These are phyloP conservation scores for Nasonia vitripennis DNA, from an alignment of 1,140 invertebrate genomes.

Conservation along the genomic window DNA sequence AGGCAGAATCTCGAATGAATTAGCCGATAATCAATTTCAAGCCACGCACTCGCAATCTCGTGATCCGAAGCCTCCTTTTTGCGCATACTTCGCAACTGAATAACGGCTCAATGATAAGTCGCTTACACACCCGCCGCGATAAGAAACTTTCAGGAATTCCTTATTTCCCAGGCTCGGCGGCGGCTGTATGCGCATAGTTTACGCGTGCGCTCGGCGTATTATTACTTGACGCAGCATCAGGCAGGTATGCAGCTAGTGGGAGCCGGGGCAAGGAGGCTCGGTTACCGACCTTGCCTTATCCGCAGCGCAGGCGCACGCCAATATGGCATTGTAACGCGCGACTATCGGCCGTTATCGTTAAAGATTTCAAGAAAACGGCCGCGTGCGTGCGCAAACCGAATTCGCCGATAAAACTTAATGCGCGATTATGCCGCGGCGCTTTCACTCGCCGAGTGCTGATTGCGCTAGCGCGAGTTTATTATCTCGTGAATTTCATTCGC, in stretches of 20 bases:
- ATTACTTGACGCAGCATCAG: not conserved
- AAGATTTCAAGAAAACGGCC: not conserved
- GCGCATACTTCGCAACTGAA: not conserved
- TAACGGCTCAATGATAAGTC: slow-evolving; percentile 26
- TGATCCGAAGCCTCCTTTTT: too few species aligned
- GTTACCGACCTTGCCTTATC: slow-evolving; percentile 65
- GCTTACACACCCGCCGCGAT: not conserved
- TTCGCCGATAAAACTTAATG: slow-evolving; percentile 13
- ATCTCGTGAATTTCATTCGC: slow-evolving; percentile 21
- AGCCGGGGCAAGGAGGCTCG: slow-evolving; percentile 49
- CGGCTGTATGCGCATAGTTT: not conserved
- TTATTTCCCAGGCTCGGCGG: not conserved
- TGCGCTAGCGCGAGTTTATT: slow-evolving; percentile 9
- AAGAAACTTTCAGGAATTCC: slow-evolving; percentile 39
- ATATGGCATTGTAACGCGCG: slow-evolving; percentile 24
- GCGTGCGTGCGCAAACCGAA: not conserved
- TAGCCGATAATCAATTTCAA: too few species aligned
- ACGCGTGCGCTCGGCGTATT: slow-evolving; percentile 2
- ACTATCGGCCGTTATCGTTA: slow-evolving; percentile 11
- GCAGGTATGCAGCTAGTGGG: not conserved
- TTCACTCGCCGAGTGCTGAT: not conserved
- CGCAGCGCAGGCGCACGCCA: not conserved
- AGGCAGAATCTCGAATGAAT: too few species aligned
- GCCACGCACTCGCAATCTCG: not conserved
- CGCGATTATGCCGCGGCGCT: not conserved